phyloP scores from a whole-genome alignment of 2,888 invertebrate species.

The Drosophila recens region DNA sequence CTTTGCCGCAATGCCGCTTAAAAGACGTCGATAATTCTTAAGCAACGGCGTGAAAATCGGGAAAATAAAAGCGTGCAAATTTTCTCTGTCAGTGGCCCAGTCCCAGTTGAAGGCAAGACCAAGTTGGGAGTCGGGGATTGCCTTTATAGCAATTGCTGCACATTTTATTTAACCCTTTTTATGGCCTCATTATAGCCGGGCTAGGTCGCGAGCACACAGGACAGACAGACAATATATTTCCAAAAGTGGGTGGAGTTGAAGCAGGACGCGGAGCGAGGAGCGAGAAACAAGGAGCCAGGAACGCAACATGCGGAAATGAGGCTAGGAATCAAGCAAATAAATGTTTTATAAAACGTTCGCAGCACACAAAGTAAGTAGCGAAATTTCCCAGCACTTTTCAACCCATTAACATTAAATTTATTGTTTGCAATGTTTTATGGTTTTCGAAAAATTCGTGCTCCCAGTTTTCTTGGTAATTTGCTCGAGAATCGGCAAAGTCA shows the following conservation, averaged over 20 bases:
- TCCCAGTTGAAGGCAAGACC: constrained; percentile 3
- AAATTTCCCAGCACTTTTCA: constrained; percentile 60
- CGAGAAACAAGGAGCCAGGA: constrained; percentile 8
- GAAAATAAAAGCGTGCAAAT: constrained; percentile 74
- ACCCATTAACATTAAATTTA: constrained; percentile 82
- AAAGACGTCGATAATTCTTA: constrained; percentile 77
- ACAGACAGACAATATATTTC: constrained; percentile 61
- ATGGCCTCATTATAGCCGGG: constrained; percentile 76
- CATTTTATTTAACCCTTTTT: constrained; percentile 81
- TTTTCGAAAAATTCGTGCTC: constrained; percentile 38
- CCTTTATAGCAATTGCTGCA: constrained; percentile 74
- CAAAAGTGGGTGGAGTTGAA: constrained; percentile 33
- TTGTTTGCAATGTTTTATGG: constrained; percentile 77
- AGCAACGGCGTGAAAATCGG: constrained; percentile 76
- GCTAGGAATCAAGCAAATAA: constrained; percentile 82
- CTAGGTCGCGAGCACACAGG: constrained; percentile 25
- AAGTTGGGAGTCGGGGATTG: constrained; percentile 19
- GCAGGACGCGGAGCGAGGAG: constrained; percentile 26
- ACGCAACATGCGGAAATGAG: constrained; percentile 70
- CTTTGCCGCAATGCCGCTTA: constrained; percentile 29
- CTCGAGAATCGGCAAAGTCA: constrained; percentile 50
- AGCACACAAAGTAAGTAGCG: constrained; percentile 58
- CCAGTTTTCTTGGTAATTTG: constrained; percentile 49
- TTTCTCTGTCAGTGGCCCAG: constrained; percentile 67
- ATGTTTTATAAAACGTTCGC: constrained; percentile 81